phyloP scores from a whole-genome alignment of 2,888 invertebrate genomes.

The Rutpela maculata region DNA sequence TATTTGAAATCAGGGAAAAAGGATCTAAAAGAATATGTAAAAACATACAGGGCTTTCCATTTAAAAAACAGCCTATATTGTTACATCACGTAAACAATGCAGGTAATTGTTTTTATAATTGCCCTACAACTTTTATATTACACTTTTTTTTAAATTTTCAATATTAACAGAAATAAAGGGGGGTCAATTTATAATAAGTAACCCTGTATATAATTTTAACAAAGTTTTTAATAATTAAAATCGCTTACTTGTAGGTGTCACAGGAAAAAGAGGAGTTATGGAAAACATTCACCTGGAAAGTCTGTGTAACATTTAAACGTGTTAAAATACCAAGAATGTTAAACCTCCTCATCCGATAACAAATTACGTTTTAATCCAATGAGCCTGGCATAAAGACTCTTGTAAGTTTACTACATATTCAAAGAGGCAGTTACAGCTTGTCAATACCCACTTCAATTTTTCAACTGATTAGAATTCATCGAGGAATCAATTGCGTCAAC shows the following conservation, averaged over 20 bases:
- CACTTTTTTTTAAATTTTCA: too few relatives aligned
- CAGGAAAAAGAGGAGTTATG: background rate
- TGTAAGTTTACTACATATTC: slow-evolving; percentile 46
- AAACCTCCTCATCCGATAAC: slow-evolving; percentile 31
- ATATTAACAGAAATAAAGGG: too few relatives aligned
- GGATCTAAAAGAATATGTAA: too few relatives aligned
- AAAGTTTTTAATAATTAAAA: too few relatives aligned
- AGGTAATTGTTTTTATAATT: too few relatives aligned
- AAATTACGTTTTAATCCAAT: slow-evolving; percentile 30
- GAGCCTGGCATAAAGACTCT: slow-evolving; percentile 26
- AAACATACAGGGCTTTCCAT: too few relatives aligned
- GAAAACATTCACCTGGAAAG: background rate
- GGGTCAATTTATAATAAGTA: too few relatives aligned
- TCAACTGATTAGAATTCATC: slow-evolving; percentile 56
- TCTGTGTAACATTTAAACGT: slow-evolving; percentile 4
- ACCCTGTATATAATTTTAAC: too few relatives aligned
- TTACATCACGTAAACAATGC: too few relatives aligned
- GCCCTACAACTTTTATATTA: too few relatives aligned
- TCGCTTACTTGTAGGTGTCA: background rate
- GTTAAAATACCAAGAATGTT: slow-evolving; percentile 28
- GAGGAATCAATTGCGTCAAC: slow-evolving; percentile 61
- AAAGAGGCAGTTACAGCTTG: slow-evolving; percentile 53
- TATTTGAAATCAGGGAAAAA: too few relatives aligned
- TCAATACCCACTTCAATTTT: slow-evolving; percentile 63
- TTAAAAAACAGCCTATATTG: too few relatives aligned